Base-by-base conservation (phyloP, 1,140 invertebrate genomes). In the Chironomus tepperi region DNA sequence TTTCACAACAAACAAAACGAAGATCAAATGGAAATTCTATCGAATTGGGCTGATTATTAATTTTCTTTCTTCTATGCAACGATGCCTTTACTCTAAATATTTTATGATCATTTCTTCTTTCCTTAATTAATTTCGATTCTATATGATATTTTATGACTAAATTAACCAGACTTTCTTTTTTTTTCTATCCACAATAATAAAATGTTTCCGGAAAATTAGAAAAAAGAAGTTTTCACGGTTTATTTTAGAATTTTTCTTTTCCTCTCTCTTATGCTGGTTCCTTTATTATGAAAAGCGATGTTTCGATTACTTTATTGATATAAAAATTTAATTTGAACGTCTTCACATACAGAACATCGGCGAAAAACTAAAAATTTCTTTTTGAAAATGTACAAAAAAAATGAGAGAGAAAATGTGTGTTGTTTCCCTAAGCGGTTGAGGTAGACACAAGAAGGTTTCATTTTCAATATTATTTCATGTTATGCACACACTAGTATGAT, bases 181-280 rank as follows among this genome's bases (percentile, higher is more conserved):
- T 15, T 57, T 12, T 57, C 7, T 34, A 34, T 34, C 24, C 24
- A 34, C 24, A 34, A 34, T 34, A 57, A 57, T 57, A 57, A 57
- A 57, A 57, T 57, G 47, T 57, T 57, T 57, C 47, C 47, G 47
- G 47, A 57, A 57, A 57, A 57, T 57, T n/a, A 67, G n/a, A 67
- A 67, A 67, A 67, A 70, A 70, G 10, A 57, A 57, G 47, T 57
- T 67, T 70, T 70, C 65, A 70, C 65, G 65, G 65, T 70, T 70
- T 70, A 70, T 70, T 70, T 70, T 70, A 70, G 19, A 70, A 18
- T 18, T 67, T 67, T 67, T 18, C 16, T 67, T 67, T 8, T 16
- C 7, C 16, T 19, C 7, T 19, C n/a, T 7, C 65, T 70, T 70
- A 70, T 70, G 65, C 9, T 9, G 1, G 5, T 19, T 9, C 8